These are phyloP conservation scores for Onthophagus sagittarius DNA, from an alignment of 2,888 invertebrate species.

Conservation along the genomic window DNA sequence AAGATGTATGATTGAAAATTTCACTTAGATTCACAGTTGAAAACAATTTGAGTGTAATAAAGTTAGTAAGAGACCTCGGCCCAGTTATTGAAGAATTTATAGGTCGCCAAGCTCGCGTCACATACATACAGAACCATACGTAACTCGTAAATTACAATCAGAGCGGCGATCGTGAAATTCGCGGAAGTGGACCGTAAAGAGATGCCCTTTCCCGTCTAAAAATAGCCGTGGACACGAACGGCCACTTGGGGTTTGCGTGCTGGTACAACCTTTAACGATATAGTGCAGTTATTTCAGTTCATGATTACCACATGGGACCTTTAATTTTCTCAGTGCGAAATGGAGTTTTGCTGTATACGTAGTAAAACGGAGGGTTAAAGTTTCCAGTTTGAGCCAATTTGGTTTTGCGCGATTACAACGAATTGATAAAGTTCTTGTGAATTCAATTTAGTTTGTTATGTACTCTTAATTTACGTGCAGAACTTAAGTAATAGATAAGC, in stretches of 20 bases:
- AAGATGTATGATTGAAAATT: too few species aligned
- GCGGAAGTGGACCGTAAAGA: neutral
- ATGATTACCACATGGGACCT: neutral
- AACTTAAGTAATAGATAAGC: too few species aligned
- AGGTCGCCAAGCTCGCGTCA: neutral
- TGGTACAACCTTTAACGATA: neutral
- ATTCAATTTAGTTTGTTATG: too few species aligned
- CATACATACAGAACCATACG: neutral
- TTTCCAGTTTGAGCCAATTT: neutral
- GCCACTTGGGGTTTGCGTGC: neutral
- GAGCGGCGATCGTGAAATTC: neutral
- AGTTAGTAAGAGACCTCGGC: constrained; percentile 2
- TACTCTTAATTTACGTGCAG: too few species aligned
- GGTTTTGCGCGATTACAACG: neutral
- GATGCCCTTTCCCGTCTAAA: neutral
- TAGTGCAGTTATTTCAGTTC: neutral
- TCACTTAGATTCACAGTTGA: too few species aligned
- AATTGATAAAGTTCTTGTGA: neutral
- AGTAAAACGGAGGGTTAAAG: too few species aligned
- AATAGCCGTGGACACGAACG: neutral
- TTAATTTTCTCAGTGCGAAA: neutral
- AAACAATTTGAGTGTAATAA: neutral
- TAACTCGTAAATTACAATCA: neutral
- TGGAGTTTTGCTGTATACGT: neutral
- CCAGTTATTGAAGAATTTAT: constrained; percentile 11